Percentiles rank a stretch among this genome's conserved stretches.
Evolutionary conservation across 1,140 invertebrate species (phyloP).

Genomic region (Acromyrmex echinatior): DNA sequence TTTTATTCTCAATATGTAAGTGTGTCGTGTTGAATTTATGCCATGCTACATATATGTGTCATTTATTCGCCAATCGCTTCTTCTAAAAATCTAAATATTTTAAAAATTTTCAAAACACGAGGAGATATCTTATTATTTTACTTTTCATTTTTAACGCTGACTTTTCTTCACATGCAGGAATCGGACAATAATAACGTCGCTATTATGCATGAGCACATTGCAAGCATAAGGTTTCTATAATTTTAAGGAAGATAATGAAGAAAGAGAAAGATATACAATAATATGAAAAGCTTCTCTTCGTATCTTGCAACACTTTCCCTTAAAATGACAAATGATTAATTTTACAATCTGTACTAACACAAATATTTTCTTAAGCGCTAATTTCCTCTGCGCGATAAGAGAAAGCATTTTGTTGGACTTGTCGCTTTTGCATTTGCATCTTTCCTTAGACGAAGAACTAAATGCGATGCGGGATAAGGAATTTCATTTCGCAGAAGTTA

Average conservation of each 20-base stretch:
- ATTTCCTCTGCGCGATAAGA: constrained; percentile 10
- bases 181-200: not conserved
- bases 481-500: constrained; percentile 31
- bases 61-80: not conserved
- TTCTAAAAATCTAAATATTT: constrained; percentile 6
- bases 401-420: not conserved
- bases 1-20: not conserved
- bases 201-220: constrained; percentile 10
- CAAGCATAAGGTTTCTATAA: not conserved
- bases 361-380: constrained; percentile 19
- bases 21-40: not conserved
- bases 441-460: not conserved
- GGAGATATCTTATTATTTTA: not conserved
- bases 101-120: not conserved
- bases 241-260: not conserved
- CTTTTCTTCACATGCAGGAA: not conserved
- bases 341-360: not conserved
- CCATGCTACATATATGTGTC: not conserved
- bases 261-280: not conserved
- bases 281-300: constrained; percentile 1
- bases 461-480: constrained; percentile 14
- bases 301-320: not conserved
- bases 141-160: not conserved
- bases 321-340: constrained; percentile 25
- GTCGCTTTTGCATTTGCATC: constrained; percentile 1